These are phyloP conservation scores for Rhyacophila brunnea DNA, from an alignment of 1,140 invertebrate genomes.

Conservation along the genomic window DNA sequence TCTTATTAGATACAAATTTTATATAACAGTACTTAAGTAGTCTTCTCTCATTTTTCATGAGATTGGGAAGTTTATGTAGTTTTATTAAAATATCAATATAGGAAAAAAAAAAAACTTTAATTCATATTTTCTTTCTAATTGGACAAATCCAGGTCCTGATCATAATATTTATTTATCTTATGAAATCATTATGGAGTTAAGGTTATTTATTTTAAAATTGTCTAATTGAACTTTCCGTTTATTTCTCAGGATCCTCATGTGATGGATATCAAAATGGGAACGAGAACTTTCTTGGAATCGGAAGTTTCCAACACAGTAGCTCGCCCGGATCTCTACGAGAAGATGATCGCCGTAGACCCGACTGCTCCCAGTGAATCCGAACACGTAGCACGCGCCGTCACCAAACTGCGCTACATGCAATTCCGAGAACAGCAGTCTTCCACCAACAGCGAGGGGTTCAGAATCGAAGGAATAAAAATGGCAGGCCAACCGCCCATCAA, in stretches of 20 bases:
- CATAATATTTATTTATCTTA: too few relatives aligned
- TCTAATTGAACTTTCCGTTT: too few relatives aligned
- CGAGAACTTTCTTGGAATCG: conserved; percentile 88
- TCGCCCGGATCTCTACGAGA: conserved; percentile 78
- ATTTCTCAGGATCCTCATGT: conserved; percentile 74
- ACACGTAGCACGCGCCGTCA: conserved; percentile 74
- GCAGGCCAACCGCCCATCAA: conserved; percentile 72
- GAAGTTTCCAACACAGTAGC: conserved; percentile 85
- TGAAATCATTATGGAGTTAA: too few relatives aligned
- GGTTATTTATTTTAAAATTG: too few relatives aligned
- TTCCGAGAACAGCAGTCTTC: conserved; percentile 93
- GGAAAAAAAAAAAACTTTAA: too few relatives aligned
- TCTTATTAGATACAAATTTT: too few relatives aligned
- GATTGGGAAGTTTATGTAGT: too few relatives aligned
- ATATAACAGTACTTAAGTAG: too few relatives aligned
- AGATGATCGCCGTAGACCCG: conserved; percentile 92
- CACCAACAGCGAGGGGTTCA: conserved; percentile 87
- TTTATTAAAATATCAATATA: too few relatives aligned
- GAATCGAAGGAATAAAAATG: conserved; percentile 93
- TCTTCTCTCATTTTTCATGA: too few relatives aligned
- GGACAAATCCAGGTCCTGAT: too few relatives aligned
- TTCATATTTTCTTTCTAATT: too few relatives aligned
- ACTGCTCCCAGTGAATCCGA: conserved; percentile 82
- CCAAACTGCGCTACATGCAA: conserved; percentile 93
- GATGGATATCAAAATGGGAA: conserved; percentile 93